Conservation (phyloP, 2,113 vertebrate genomes). For the Bufo bufo region DNA sequence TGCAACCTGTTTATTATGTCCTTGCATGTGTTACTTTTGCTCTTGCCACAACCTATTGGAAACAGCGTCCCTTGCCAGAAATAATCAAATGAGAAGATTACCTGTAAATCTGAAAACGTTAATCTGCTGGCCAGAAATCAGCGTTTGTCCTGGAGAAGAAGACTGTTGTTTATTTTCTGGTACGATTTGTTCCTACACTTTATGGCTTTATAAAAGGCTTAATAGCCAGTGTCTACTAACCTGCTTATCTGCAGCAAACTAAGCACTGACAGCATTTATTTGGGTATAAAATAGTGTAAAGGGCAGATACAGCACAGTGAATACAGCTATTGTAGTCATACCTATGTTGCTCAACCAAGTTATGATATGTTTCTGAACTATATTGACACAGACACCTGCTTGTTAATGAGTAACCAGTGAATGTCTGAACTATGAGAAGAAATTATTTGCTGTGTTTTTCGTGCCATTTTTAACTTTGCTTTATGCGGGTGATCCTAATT, state of each 20-base stretch:
- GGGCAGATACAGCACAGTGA: not conserved
- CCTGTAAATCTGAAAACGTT: conserved; percentile 19
- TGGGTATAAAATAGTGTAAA: not conserved
- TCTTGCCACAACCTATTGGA: not conserved
- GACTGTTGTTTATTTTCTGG: conserved; percentile 20
- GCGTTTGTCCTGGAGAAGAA: conserved; percentile 3
- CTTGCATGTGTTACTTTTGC: conserved; percentile 12
- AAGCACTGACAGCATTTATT: not conserved
- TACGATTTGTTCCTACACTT: conserved; percentile 8
- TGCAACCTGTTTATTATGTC: not conserved
- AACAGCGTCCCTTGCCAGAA: not conserved
- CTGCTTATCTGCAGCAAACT: conserved; percentile 1
- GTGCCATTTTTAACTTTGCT: too few relatives aligned
- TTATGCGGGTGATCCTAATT: too few relatives aligned
- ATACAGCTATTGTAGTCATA: not conserved
- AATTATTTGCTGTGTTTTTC: too few relatives aligned
- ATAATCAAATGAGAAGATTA: conserved; percentile 13
- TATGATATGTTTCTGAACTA: not conserved
- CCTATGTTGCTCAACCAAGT: not conserved
- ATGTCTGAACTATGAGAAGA: too few relatives aligned
- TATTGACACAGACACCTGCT: not conserved
- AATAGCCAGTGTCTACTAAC: conserved; percentile 6
- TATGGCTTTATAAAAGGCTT: conserved; percentile 6
- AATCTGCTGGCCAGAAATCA: conserved; percentile 27
- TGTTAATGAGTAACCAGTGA: too few relatives aligned